Conservation (phyloP, 2,113 vertebrate genomes). For the Bufo gargarizans region DNA sequence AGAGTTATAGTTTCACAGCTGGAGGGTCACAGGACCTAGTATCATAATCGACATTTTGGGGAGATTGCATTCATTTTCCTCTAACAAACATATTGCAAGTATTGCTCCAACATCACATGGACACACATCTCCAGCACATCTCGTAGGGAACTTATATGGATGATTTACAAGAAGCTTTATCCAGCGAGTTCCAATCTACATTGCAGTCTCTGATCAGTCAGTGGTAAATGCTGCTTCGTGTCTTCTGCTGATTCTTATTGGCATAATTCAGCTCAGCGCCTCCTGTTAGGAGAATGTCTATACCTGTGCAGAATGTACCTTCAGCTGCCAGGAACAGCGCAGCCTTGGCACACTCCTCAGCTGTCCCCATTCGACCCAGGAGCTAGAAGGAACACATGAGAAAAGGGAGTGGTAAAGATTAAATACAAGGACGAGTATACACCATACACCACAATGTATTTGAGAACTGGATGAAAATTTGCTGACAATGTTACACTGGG, state of each 20-base stretch:
- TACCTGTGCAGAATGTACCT: conserved; percentile 81
- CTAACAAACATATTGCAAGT: no score
- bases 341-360: conserved; percentile 73
- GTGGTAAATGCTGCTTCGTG: conserved; percentile 1
- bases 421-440: background rate
- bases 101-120: no score
- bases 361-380: conserved; percentile 82
- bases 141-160: no score
- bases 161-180: background rate
- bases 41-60: no score
- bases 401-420: background rate
- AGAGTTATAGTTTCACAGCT: no score
- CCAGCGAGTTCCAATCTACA: no score
- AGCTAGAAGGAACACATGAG: conserved; percentile 67
- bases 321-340: conserved; percentile 79
- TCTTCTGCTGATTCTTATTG: conserved; percentile 69
- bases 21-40: no score
- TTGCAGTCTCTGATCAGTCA: background rate
- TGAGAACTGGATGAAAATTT: background rate
- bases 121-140: no score
- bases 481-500: background rate
- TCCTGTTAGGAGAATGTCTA: conserved; percentile 76
- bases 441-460: background rate
- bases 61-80: no score
- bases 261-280: conserved; percentile 82